These are phyloP conservation scores for Gallinago media DNA, from an alignment of 2,113 vertebrate genomes.

Conservation along the genomic window DNA sequence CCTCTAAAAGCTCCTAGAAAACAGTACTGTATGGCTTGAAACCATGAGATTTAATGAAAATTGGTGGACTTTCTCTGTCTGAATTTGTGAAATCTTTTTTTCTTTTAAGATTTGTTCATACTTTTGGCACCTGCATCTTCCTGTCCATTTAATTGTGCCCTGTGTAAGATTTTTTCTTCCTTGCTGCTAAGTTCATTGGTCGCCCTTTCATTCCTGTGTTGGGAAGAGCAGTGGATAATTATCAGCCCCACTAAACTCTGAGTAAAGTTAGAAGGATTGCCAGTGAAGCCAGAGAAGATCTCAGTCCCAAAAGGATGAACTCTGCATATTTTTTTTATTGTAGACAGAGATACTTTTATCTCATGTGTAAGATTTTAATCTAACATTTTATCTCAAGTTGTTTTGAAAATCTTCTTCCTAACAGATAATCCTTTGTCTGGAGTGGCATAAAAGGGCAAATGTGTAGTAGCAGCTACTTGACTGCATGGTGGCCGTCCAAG, in stretches of 20 bases:
- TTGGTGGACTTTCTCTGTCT: rapidly evolving
- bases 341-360: not conserved
- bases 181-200: not conserved
- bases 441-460: constrained; percentile 14
- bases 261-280: not conserved
- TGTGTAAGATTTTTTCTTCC: not conserved
- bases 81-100: not conserved
- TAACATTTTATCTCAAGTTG: not conserved
- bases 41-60: not conserved
- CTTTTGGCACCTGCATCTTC: not conserved
- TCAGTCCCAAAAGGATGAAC: not conserved
- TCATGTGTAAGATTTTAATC: not conserved
- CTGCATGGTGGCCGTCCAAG: constrained; percentile 13
- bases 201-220: not conserved
- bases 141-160: not conserved
- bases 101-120: not conserved
- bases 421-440: constrained; percentile 26
- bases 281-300: not conserved
- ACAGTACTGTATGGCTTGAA: not conserved
- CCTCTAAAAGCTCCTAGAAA: not conserved
- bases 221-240: not conserved
- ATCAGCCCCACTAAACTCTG: not conserved
- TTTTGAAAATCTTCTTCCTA: constrained; percentile 18
- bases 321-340: not conserved
- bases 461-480: constrained; percentile 42